Base-by-base conservation (phyloP, 30 jellyfish, hydroid and myxozoan species). In the Aurelia coerulea region DNA sequence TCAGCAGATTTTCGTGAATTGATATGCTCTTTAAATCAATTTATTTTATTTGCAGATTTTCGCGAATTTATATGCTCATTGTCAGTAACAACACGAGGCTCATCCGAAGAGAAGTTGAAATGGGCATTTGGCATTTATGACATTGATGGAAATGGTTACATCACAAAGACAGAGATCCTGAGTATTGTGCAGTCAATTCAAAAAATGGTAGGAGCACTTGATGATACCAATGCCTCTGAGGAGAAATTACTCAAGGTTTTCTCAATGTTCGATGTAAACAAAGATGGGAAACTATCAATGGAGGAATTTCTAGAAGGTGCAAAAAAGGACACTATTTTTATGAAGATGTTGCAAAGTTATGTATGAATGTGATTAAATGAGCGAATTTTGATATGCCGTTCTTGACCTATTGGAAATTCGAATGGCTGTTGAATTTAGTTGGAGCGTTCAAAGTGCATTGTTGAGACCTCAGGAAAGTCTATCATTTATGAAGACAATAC, bases 1-100 rank as follows among this genome's bases (percentile, higher is more conserved):
- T n/a, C n/a, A n/a, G n/a, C n/a, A n/a, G n/a, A n/a, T n/a, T n/a
- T n/a, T n/a, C n/a, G n/a, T n/a, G n/a, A n/a, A n/a, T n/a, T n/a
- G n/a, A n/a, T n/a, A n/a, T n/a, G 50, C 5, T 39, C 50, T 39
- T 39, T 8, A 39, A 39, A 39, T 39, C 50, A 2, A 46, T 46
- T 5, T 2, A 39, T 46, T 46, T 46, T 5, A 6, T 49, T 33
- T 70, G 46, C 70, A 92, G 98, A 92, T 81, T 92, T 92, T 52
- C 95, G 97, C n/a, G 98, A 92, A 67, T 92, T 92, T 86, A 92
- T 92, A 19, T 87, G 95, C 49, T 92, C 98, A 19, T 63, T 92
- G 67, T 92, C 98, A 14, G 95, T 92, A n/a, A 87, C 98, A 23
- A 92, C 98, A 4, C 73, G 98, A 65, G 98, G 98, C 10, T 52